These are phyloP conservation scores for Drosophila prosaltans DNA, from an alignment of 1,140 invertebrate species.

Conservation along the genomic window DNA sequence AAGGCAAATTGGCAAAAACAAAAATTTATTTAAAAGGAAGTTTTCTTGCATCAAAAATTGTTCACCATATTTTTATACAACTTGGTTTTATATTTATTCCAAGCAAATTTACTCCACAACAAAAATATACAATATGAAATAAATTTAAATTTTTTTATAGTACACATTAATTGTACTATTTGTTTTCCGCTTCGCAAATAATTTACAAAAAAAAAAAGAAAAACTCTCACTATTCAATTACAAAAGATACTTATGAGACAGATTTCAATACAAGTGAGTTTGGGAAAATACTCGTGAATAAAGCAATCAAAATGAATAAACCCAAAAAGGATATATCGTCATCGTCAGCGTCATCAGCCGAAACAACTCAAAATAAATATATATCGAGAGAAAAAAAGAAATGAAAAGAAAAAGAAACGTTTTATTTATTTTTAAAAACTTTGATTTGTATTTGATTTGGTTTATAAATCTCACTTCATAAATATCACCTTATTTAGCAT, in stretches of 20 bases:
- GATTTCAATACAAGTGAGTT: slow-evolving; percentile 83
- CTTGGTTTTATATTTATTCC: slow-evolving; percentile 18
- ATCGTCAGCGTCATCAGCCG: slow-evolving; percentile 42
- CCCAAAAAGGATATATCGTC: slow-evolving; percentile 40
- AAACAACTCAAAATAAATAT: slow-evolving; percentile 41
- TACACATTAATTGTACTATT: slow-evolving; percentile 58
- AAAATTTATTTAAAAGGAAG: background rate
- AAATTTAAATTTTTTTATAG: slow-evolving; percentile 43
- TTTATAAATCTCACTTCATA: slow-evolving; percentile 61
- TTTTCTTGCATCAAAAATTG: slow-evolving; percentile 20
- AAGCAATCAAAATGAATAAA: slow-evolving; percentile 39
- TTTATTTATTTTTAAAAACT: slow-evolving; percentile 73
- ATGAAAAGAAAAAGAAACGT: slow-evolving; percentile 28
- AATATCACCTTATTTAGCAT: slow-evolving; percentile 33
- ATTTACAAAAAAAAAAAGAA: slow-evolving; percentile 6
- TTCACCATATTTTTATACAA: slow-evolving; percentile 25
- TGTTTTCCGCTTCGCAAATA: slow-evolving; percentile 59
- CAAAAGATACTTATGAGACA: slow-evolving; percentile 83
- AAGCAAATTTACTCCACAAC: slow-evolving; percentile 27
- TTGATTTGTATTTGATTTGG: slow-evolving; percentile 70
- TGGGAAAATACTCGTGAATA: slow-evolving; percentile 82
- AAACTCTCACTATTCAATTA: slow-evolving; percentile 66
- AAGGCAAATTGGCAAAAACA: background rate
- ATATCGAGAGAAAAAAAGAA: slow-evolving; percentile 19
- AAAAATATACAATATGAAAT: slow-evolving; percentile 22